Percentiles rank a stretch among this genome's conserved stretches.
Conservation (phyloP, 37 sponge, comb jelly and placozoan genomes). For the Cliona cf. orientalis region DNA sequence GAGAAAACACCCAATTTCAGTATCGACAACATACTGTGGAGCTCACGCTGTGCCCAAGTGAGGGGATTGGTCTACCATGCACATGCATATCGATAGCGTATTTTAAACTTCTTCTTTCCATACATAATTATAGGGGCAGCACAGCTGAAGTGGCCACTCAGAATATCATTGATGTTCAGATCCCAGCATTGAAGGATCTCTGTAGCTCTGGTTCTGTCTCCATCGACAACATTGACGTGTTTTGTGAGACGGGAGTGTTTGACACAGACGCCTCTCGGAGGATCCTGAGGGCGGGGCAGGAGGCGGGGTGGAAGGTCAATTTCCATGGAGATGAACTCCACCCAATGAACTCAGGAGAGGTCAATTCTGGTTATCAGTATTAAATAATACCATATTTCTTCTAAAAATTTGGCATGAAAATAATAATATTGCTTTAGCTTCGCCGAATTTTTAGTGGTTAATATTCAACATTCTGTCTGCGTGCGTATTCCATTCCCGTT, state of each 20-base stretch:
- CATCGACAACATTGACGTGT: conserved; percentile 97
- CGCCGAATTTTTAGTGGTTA: too few species aligned
- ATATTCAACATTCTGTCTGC: too few species aligned
- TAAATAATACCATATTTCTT: too few species aligned
- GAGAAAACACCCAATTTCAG: conserved; percentile 64
- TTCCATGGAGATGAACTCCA: conserved; percentile 98
- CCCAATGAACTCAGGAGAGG: conserved; percentile 87
- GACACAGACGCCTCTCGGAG: conserved; percentile 64
- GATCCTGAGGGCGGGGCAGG: conserved; percentile 87
- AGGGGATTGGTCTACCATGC: too few species aligned
- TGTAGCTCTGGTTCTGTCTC: conserved; percentile 60
- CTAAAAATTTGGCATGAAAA: too few species aligned
- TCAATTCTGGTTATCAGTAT: too few species aligned
- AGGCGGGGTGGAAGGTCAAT: conserved; percentile 80
- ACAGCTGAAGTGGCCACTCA: conserved; percentile 82
- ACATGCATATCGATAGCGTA: too few species aligned
- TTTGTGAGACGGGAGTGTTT: conserved; percentile 99
- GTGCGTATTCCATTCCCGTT: too few species aligned
- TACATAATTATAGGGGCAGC: conserved; percentile 72
- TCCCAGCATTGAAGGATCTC: conserved; percentile 82
- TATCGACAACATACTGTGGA: conserved; percentile 98
- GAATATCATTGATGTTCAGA: conserved; percentile 83
- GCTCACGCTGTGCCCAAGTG: conserved; percentile 96
- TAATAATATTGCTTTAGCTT: too few species aligned
- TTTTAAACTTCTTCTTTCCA: too few species aligned